These are phyloP conservation scores for Limnephilus rhombicus DNA, from an alignment of 2,888 invertebrate genomes.

Conservation along the genomic window DNA sequence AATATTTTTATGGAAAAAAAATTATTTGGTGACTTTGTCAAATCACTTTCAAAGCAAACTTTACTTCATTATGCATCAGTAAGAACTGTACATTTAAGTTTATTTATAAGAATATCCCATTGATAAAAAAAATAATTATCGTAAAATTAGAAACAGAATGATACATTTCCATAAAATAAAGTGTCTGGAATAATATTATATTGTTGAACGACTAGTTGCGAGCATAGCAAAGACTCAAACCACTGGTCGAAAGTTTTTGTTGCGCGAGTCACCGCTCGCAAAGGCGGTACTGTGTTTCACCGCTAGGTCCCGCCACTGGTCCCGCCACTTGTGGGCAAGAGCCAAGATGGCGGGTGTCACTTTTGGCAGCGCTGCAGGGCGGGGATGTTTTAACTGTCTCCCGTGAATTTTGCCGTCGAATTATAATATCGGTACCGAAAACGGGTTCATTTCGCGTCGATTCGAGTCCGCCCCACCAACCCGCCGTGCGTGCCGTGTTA, in stretches of 20 bases:
- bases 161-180: neutral
- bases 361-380: constrained; percentile 61
- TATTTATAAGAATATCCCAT: neutral
- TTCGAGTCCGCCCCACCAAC: neutral
- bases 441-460: constrained; percentile 33
- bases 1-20: neutral
- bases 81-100: neutral
- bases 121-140: neutral
- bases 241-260: neutral
- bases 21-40: neutral
- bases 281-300: neutral
- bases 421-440: constrained; percentile 50
- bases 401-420: constrained; percentile 52
- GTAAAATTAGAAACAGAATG: neutral
- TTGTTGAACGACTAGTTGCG: neutral
- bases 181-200: neutral
- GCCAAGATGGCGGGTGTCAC: constrained; percentile 63
- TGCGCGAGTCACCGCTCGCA: neutral
- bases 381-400: constrained; percentile 61
- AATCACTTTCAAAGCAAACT: neutral
- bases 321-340: constrained; percentile 62
- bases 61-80: neutral
- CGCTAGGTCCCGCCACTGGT: constrained; percentile 48
- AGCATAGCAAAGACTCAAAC: neutral
- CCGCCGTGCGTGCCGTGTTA: neutral